A percentile compares a stretch with the other conserved stretches of the same genome.
Conservation (phyloP, 2,888 invertebrate species). For the Pandemis heparana region DNA sequence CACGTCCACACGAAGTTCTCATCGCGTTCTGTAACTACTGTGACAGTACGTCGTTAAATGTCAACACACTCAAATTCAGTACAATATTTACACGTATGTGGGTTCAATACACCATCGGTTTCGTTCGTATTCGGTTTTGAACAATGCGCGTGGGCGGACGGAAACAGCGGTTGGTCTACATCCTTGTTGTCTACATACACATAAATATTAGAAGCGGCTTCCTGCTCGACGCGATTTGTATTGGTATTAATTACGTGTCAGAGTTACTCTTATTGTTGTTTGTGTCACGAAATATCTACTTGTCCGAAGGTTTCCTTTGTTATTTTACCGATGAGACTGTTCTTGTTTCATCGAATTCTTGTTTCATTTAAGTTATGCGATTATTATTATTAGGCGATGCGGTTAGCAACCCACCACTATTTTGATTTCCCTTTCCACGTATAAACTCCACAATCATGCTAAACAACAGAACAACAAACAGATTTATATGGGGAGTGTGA, state of each 20-base stretch:
- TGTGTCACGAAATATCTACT: not conserved
- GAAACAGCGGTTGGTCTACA: conserved; percentile 20
- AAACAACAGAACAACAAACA: too few relatives aligned
- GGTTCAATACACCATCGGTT: conserved; percentile 24
- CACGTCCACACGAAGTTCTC: not conserved
- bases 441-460: too few relatives aligned
- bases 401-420: too few relatives aligned
- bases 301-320: not conserved
- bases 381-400: too few relatives aligned
- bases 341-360: too few relatives aligned
- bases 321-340: not conserved
- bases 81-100: not conserved
- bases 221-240: conserved; percentile 23
- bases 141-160: conserved; percentile 34
- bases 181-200: conserved; percentile 31
- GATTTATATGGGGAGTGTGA: too few relatives aligned
- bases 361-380: too few relatives aligned
- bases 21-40: not conserved
- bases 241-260: not conserved
- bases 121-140: conserved; percentile 10
- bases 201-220: conserved; percentile 23
- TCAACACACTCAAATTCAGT: conserved; percentile 17
- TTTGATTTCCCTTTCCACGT: too few relatives aligned
- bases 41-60: conserved; percentile 20
- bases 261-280: not conserved